A percentile compares a stretch with the other conserved stretches of the same genome.
Evolutionary conservation across 2,888 invertebrate species (phyloP).

Genomic region (Adelognathus sp.): DNA sequence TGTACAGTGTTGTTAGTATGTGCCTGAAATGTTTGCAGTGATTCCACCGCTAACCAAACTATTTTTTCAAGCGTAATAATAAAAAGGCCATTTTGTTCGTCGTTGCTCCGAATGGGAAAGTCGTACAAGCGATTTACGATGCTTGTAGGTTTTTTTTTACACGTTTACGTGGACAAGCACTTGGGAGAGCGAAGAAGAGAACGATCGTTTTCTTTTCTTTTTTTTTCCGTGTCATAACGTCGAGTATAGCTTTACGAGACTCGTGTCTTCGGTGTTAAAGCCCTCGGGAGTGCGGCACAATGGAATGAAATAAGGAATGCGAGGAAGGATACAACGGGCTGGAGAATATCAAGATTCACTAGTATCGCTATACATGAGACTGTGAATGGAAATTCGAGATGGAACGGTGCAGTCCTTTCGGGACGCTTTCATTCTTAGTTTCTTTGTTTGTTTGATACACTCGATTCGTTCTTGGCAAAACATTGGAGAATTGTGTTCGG

Average conservation of each 20-base stretch:
- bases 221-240: neutral
- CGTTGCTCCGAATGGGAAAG: neutral
- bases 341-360: neutral
- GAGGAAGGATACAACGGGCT: neutral
- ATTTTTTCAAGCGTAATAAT: neutral
- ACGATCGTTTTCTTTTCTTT: neutral
- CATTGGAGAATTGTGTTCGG: neutral
- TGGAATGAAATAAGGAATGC: conserved; percentile 3
- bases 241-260: neutral
- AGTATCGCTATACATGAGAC: neutral
- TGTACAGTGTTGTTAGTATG: too few relatives aligned
- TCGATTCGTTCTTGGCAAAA: neutral
- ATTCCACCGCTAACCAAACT: too few relatives aligned
- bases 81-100: neutral
- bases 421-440: neutral
- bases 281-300: neutral
- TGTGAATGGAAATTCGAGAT: neutral
- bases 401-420: neutral
- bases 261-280: neutral
- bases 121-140: neutral
- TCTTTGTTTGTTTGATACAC: neutral
- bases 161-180: neutral
- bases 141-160: neutral
- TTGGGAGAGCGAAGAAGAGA: neutral
- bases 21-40: too few relatives aligned